Percentiles rank a stretch among this genome's conserved stretches.
These are phyloP conservation scores for Batillaria attramentaria DNA, from an alignment of 1,140 invertebrate species.

Conservation along the genomic window DNA sequence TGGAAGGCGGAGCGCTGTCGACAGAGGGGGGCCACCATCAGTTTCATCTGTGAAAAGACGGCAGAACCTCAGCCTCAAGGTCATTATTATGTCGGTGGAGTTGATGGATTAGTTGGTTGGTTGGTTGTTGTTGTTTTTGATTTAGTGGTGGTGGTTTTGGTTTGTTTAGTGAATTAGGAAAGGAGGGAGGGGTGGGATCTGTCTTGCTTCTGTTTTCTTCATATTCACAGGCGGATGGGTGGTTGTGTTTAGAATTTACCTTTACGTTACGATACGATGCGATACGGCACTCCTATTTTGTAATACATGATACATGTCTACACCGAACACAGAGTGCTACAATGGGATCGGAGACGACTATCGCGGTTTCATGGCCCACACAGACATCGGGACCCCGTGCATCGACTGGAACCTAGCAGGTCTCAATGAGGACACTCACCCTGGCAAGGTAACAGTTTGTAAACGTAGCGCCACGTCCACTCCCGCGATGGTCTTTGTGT, in stretches of 20 bases:
- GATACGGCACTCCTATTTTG: neutral
- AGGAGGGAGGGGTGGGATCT: too few species aligned
- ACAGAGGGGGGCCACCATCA: neutral
- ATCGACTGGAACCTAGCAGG: constrained; percentile 45
- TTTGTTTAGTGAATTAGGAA: too few species aligned
- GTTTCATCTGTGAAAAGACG: constrained; percentile 43
- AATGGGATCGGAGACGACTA: constrained; percentile 51
- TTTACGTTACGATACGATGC: too few species aligned
- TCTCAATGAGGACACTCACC: constrained; percentile 46
- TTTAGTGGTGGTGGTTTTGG: too few species aligned
- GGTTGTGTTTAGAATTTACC: too few species aligned
- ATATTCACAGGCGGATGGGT: too few species aligned
- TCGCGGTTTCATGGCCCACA: constrained; percentile 43
- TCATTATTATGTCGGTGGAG: neutral
- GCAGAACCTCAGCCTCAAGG: constrained; percentile 20
- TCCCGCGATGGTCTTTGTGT: too few species aligned
- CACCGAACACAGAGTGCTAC: constrained; percentile 53
- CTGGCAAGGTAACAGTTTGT: constrained; percentile 47
- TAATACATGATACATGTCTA: neutral
- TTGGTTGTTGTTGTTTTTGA: too few species aligned
- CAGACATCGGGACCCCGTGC: constrained; percentile 49
- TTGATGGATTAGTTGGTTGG: too few species aligned
- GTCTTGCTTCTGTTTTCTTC: too few species aligned
- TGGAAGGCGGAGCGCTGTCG: constrained; percentile 34
- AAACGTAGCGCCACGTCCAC: too few species aligned